These are phyloP conservation scores for Pseudorhiza aurosa DNA, from an alignment of 30 jellyfish, hydroid and myxozoan species.

Conservation along the genomic window DNA sequence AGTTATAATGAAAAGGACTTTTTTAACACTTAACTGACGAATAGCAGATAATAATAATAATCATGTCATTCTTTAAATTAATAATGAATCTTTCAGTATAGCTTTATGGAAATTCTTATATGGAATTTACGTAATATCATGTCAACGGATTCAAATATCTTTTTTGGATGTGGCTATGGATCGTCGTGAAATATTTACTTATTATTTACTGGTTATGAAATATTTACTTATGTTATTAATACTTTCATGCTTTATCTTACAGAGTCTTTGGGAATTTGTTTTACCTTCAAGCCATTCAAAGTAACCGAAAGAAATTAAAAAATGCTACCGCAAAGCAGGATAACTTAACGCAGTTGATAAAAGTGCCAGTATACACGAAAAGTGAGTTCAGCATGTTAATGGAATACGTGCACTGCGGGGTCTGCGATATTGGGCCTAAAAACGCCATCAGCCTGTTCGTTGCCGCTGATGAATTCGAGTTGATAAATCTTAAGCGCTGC, in stretches of 20 bases:
- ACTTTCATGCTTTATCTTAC: not conserved
- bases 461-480: conserved; percentile 64
- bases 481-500: conserved; percentile 26
- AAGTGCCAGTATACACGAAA: conserved; percentile 18
- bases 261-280: conserved; percentile 44
- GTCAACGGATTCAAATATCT: too few relatives aligned
- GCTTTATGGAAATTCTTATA: too few relatives aligned
- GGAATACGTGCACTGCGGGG: conserved; percentile 67
- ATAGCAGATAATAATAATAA: too few relatives aligned
- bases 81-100: too few relatives aligned
- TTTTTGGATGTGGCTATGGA: too few relatives aligned
- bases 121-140: too few relatives aligned
- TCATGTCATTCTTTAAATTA: too few relatives aligned
- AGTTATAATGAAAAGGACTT: too few relatives aligned
- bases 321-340: conserved; percentile 7
- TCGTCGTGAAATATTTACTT: too few relatives aligned
- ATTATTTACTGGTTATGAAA: not conserved
- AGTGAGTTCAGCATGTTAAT: conserved; percentile 34
- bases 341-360: not conserved
- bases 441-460: conserved; percentile 48
- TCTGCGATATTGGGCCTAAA: conserved; percentile 59
- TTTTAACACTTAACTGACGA: too few relatives aligned
- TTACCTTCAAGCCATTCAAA: not conserved
- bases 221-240: not conserved
- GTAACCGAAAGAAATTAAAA: not conserved